Evolutionary conservation across 2,888 invertebrate species (phyloP).

Genomic region (Drosophila anomelani): DNA sequence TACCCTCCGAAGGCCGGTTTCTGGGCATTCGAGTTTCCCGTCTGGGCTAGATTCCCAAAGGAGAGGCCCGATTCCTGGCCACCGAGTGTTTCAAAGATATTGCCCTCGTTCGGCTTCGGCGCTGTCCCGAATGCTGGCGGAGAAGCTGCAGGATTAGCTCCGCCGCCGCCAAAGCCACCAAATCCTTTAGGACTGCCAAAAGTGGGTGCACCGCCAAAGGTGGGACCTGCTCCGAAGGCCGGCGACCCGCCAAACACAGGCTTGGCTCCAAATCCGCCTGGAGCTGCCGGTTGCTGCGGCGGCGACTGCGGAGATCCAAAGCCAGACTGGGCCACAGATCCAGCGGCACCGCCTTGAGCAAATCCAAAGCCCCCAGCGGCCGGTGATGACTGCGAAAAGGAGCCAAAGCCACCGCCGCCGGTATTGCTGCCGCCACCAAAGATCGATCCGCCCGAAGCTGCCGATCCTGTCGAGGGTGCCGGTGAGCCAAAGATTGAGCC

Average conservation of each 20-base stretch:
- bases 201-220: conserved; percentile 82
- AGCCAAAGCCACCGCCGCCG: conserved; percentile 63
- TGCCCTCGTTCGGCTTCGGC: conserved; percentile 67
- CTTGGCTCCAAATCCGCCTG: conserved; percentile 81
- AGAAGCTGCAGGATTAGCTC: conserved; percentile 52
- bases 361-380: conserved; percentile 62
- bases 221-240: conserved; percentile 83
- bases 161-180: conserved; percentile 70
- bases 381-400: conserved; percentile 66
- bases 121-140: conserved; percentile 67
- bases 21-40: conserved; percentile 74
- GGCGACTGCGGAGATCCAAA: conserved; percentile 81
- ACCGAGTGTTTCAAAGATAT: conserved; percentile 83
- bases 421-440: conserved; percentile 64
- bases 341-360: conserved; percentile 72
- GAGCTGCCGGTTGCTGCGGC: conserved; percentile 53
- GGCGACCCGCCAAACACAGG: conserved; percentile 83
- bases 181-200: conserved; percentile 83
- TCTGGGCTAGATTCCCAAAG: conserved; percentile 84
- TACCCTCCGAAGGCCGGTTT: conserved; percentile 84
- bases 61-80: conserved; percentile 82
- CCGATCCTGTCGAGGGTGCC: conserved; percentile 27
- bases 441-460: conserved; percentile 64
- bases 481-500: conserved; percentile 63
- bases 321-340: conserved; percentile 79